Evolutionary conservation across 2,888 invertebrate genomes (phyloP).

Genomic region (Lepidochrysops patricia): DNA sequence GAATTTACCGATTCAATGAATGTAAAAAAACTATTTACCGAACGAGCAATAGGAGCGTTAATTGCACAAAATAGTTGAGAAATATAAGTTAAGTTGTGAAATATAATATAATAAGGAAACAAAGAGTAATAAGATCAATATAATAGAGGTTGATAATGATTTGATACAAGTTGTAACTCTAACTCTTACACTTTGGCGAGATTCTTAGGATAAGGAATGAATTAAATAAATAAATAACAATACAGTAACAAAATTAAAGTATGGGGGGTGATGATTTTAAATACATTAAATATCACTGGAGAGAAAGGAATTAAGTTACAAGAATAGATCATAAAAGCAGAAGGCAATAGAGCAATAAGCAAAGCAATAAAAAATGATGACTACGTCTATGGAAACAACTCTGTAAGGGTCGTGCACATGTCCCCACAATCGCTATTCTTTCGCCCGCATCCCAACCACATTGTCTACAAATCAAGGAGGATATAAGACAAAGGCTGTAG

Average conservation of each 20-base stretch:
- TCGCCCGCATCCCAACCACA: constrained; percentile 64
- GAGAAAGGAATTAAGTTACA: background rate
- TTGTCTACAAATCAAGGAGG: constrained; percentile 68
- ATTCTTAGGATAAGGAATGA: no score
- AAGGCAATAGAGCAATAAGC: background rate
- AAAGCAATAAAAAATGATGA: background rate
- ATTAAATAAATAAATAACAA: no score
- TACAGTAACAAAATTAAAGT: background rate
- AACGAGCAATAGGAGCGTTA: background rate
- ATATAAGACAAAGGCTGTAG: constrained; percentile 61
- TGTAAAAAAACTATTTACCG: background rate
- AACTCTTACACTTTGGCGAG: no score
- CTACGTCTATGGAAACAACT: background rate
- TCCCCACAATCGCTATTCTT: constrained; percentile 58
- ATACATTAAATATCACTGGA: background rate
- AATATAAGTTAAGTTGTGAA: no score
- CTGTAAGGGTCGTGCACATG: constrained; percentile 27
- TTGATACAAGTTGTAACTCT: no score
- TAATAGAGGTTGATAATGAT: no score
- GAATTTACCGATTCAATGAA: background rate
- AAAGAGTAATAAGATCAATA: background rate
- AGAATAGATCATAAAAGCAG: background rate
- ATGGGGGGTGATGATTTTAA: background rate
- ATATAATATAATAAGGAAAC: no score
- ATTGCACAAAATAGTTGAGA: no score